phyloP scores from a whole-genome alignment of 2,113 vertebrate genomes.

The Guaruba guarouba region DNA sequence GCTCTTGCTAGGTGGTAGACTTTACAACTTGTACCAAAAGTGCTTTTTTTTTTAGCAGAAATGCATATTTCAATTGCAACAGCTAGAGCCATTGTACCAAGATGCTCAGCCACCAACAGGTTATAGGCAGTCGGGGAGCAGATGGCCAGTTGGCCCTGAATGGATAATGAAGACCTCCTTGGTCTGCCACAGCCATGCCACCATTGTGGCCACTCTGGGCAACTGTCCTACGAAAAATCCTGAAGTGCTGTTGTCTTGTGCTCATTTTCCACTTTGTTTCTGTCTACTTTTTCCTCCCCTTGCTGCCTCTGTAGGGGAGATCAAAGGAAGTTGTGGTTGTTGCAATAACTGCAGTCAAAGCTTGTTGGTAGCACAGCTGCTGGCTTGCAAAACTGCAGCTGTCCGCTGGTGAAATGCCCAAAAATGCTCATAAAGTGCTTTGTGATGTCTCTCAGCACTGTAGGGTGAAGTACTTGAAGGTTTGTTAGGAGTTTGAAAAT shows the following conservation, averaged over 20 bases:
- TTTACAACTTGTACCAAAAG: background rate
- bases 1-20: background rate
- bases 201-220: background rate
- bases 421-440: background rate
- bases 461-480: background rate
- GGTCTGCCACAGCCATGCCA: background rate
- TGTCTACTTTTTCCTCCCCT: background rate
- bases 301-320: background rate
- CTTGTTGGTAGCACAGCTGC: background rate
- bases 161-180: background rate
- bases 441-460: background rate
- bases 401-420: background rate
- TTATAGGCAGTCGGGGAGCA: background rate
- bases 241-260: background rate
- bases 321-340: background rate
- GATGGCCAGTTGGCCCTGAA: rapidly evolving
- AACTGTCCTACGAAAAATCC: background rate
- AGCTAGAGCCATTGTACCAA: background rate
- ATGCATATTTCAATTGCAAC: rapidly evolving
- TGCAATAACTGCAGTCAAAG: background rate
- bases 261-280: background rate
- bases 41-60: background rate
- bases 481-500: background rate
- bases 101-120: background rate
- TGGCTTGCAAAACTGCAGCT: background rate